phyloP scores from a whole-genome alignment of 2,113 vertebrate species.

The Triplophysa tibetana region DNA sequence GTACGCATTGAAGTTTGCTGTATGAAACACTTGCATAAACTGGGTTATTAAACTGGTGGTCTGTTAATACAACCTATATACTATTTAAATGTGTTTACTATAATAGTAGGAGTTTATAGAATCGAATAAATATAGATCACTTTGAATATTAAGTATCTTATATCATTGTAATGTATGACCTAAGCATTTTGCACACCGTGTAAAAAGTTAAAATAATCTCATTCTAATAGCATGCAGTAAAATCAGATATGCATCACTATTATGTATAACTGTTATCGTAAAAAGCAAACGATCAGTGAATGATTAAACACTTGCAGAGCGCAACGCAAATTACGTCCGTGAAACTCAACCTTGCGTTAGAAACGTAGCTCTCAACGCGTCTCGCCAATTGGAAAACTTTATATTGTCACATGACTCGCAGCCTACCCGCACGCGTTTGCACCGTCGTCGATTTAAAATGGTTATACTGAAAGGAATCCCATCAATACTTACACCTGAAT shows the following conservation, averaged over 20 bases:
- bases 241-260: too few relatives aligned
- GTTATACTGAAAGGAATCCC: slow-evolving; percentile 75
- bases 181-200: too few relatives aligned
- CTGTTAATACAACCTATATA: too few relatives aligned
- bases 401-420: slow-evolving; percentile 26
- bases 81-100: neutral
- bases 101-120: neutral
- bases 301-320: neutral
- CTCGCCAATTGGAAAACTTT: slow-evolving; percentile 24
- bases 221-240: too few relatives aligned
- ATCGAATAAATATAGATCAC: neutral
- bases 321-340: slow-evolving; percentile 6
- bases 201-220: too few relatives aligned
- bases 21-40: too few relatives aligned
- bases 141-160: neutral
- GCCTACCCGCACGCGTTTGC: neutral
- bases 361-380: slow-evolving; percentile 1
- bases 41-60: too few relatives aligned
- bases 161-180: too few relatives aligned
- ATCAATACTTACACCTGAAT: slow-evolving; percentile 69
- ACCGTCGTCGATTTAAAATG: slow-evolving; percentile 56
- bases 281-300: neutral
- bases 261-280: too few relatives aligned
- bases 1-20: too few relatives aligned
- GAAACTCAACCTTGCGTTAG: neutral